A percentile compares a stretch with the other conserved stretches of the same genome.
phyloP scores from a whole-genome alignment of 1,140 invertebrate genomes.

The Drosophila lacteicornis region DNA sequence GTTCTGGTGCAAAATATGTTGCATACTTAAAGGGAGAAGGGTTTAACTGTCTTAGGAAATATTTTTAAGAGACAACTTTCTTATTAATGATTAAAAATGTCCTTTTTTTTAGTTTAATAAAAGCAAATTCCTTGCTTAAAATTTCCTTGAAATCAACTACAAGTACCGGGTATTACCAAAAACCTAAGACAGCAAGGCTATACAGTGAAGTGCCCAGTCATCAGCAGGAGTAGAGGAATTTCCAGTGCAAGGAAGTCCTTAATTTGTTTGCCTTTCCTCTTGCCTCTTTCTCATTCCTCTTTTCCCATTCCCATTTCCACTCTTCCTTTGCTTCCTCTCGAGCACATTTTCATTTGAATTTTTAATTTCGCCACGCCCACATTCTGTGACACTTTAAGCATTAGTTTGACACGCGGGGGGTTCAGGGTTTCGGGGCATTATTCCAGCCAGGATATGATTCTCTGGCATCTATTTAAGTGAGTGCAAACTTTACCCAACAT shows the following conservation, averaged over 20 bases:
- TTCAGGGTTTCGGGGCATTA: conserved; percentile 32
- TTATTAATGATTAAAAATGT: too few relatives aligned
- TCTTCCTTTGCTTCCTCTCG: background rate
- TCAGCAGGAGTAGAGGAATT: conserved; percentile 27
- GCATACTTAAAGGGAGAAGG: too few relatives aligned
- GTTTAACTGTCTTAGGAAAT: too few relatives aligned
- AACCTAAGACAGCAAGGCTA: conserved; percentile 4
- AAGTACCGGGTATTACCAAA: background rate
- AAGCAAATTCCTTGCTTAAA: too few relatives aligned
- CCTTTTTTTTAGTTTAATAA: too few relatives aligned
- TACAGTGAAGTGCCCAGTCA: conserved; percentile 36
- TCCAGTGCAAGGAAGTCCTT: conserved; percentile 65
- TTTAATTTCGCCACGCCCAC: conserved; percentile 66
- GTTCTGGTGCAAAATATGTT: too few relatives aligned
- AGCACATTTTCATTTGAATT: conserved; percentile 80
- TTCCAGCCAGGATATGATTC: conserved; percentile 55
- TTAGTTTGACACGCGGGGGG: conserved; percentile 66
- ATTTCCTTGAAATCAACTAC: too few relatives aligned
- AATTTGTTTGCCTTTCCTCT: conserved; percentile 60
- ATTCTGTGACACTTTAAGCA: conserved; percentile 72
- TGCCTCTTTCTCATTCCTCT: background rate
- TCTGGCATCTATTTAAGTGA: conserved; percentile 79
- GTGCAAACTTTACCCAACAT: conserved; percentile 67
- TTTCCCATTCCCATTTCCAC: background rate
- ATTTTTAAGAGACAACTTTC: too few relatives aligned